phyloP scores from a whole-genome alignment of 2,888 invertebrate genomes.

The Hyalella azteca region DNA sequence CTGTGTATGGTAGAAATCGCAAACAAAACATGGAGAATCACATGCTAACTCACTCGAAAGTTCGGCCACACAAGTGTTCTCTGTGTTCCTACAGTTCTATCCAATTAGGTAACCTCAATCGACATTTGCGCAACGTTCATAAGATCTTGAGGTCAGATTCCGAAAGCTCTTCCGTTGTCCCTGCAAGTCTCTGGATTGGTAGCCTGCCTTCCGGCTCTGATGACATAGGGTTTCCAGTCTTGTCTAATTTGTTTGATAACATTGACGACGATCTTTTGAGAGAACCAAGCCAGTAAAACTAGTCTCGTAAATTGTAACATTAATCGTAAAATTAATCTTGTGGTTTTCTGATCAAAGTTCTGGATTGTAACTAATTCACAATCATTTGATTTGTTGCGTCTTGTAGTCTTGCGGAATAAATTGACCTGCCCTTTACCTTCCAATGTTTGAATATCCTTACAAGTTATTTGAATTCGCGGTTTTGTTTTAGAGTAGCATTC shows the following conservation, averaged over 20 bases:
- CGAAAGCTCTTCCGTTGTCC: background rate
- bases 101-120: conserved; percentile 54
- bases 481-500: no score
- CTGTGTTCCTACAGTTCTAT: conserved; percentile 53
- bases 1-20: conserved; percentile 54
- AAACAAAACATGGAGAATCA: conserved; percentile 57
- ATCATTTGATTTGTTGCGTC: no score
- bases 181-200: background rate
- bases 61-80: conserved; percentile 54
- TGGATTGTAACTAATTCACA: no score
- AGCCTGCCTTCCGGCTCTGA: background rate
- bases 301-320: no score
- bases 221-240: background rate
- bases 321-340: no score
- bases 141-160: conserved; percentile 27
- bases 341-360: background rate
- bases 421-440: no score
- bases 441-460: no score
- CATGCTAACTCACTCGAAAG: conserved; percentile 54
- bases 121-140: conserved; percentile 51
- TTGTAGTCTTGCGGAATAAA: no score
- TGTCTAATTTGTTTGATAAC: background rate
- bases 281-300: no score
- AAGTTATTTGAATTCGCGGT: no score
- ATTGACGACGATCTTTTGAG: background rate